phyloP scores from a whole-genome alignment of 2,888 invertebrate genomes.

The Parnassius apollo region DNA sequence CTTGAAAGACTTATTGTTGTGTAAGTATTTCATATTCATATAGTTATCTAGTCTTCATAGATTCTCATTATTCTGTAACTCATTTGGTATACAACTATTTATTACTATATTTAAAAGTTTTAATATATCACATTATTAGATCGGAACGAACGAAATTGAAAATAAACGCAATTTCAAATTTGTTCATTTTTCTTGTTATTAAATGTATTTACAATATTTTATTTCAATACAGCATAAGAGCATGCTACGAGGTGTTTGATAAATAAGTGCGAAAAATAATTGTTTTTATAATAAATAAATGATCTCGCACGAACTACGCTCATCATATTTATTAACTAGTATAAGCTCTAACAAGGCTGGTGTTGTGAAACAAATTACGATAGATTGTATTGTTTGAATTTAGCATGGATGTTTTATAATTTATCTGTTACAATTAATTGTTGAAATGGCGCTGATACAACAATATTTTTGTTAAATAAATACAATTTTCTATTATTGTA shows the following conservation, averaged over 20 bases:
- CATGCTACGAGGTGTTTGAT: slow-evolving; percentile 4
- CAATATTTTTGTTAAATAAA: slow-evolving; percentile 77
- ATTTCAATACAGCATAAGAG: slow-evolving; percentile 20
- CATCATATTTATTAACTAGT: slow-evolving; percentile 13
- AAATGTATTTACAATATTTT: not conserved
- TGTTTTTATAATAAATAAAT: not conserved
- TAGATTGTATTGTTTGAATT: slow-evolving; percentile 74
- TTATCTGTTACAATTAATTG: slow-evolving; percentile 73
- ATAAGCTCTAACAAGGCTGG: slow-evolving; percentile 47
- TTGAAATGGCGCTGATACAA: slow-evolving; percentile 73
- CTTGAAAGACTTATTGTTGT: slow-evolving; percentile 79
- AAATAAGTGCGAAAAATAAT: slow-evolving; percentile 4
- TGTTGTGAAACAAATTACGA: slow-evolving; percentile 62
- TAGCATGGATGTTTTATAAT: slow-evolving; percentile 74
- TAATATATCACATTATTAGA: slow-evolving; percentile 48
- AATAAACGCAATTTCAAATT: not conserved
- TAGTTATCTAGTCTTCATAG: slow-evolving; percentile 79
- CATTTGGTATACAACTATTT: slow-evolving; percentile 61
- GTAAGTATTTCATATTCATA: slow-evolving; percentile 80
- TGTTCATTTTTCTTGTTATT: not conserved
- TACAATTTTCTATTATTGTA: slow-evolving; percentile 70
- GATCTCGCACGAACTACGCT: slow-evolving; percentile 3
- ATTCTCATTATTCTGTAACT: slow-evolving; percentile 74
- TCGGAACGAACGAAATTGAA: slow-evolving; percentile 38
- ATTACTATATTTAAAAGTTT: slow-evolving; percentile 52